Evolutionary conservation across 2,113 vertebrate genomes (phyloP).

Genomic region (Grantiella picta): DNA sequence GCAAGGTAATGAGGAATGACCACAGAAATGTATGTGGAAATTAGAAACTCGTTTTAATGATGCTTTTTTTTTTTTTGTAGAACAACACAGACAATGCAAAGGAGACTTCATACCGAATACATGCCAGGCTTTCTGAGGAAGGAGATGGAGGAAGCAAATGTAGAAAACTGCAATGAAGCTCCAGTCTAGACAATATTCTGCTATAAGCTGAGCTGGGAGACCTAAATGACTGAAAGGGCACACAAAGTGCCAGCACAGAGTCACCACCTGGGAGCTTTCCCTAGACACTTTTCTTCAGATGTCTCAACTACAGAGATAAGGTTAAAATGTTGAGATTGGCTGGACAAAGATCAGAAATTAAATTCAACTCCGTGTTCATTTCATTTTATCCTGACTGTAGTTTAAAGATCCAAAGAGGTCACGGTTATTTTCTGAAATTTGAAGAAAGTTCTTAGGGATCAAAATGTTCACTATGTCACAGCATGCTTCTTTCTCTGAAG

Average conservation of each 20-base stretch:
- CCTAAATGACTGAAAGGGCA: constrained; percentile 10
- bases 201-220: constrained; percentile 9
- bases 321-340: constrained; percentile 54
- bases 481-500: constrained; percentile 18
- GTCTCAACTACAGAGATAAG: constrained; percentile 41
- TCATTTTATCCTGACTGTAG: constrained; percentile 37
- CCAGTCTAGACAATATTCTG: not conserved
- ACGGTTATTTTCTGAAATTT: constrained; percentile 39
- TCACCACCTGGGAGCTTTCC: constrained; percentile 34
- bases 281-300: constrained; percentile 42
- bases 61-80: not conserved
- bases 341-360: constrained; percentile 57
- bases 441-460: constrained; percentile 40
- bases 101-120: not conserved
- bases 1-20: not conserved
- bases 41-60: not conserved
- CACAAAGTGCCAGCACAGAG: not conserved
- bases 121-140: not conserved
- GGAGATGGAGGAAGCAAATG: not conserved
- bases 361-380: constrained; percentile 43
- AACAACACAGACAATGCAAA: not conserved
- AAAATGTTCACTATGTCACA: constrained; percentile 39
- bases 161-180: not conserved
- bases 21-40: not conserved
- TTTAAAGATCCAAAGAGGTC: constrained; percentile 38